phyloP scores from a whole-genome alignment of 1,140 invertebrate genomes.

The Sinonovacula constricta region DNA sequence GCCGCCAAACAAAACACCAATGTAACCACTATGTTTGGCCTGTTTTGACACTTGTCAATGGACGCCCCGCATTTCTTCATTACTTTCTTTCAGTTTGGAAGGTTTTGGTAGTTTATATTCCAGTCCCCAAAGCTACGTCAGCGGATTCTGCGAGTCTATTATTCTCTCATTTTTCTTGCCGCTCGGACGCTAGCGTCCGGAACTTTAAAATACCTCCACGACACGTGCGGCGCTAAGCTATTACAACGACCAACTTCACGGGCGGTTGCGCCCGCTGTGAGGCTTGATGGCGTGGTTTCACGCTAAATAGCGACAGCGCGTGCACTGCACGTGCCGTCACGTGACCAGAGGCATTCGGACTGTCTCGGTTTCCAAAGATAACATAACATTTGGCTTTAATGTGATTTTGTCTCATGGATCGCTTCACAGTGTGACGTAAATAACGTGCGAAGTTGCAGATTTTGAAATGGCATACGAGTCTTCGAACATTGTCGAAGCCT shows the following conservation, averaged over 20 bases:
- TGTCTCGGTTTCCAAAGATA: slow-evolving; percentile 50
- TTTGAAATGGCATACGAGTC: not conserved
- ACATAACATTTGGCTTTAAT: slow-evolving; percentile 54
- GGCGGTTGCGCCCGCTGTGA: slow-evolving; percentile 16
- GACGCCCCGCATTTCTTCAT: too few relatives aligned
- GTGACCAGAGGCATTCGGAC: slow-evolving; percentile 26
- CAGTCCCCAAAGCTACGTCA: not conserved
- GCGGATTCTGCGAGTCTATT: slow-evolving; percentile 14
- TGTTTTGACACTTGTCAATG: not conserved
- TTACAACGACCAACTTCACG: slow-evolving; percentile 18
- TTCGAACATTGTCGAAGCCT: too few relatives aligned
- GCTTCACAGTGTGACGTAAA: not conserved
- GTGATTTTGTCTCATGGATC: slow-evolving; percentile 43
- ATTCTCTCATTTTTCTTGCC: slow-evolving; percentile 39
- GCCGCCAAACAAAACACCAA: too few relatives aligned
- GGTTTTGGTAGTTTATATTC: slow-evolving; percentile 24
- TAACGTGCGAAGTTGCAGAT: not conserved
- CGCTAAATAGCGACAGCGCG: slow-evolving; percentile 24
- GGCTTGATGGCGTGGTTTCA: slow-evolving; percentile 20
- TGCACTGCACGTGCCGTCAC: slow-evolving; percentile 36
- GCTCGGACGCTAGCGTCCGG: not conserved
- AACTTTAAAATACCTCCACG: slow-evolving; percentile 13
- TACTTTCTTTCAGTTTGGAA: too few relatives aligned
- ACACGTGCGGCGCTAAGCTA: slow-evolving; percentile 30
- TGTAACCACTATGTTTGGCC: not conserved